A percentile compares a stretch with the other conserved stretches of the same genome.
These are phyloP conservation scores for Tapera naevia DNA, from an alignment of 2,797 vertebrate species.

Conservation along the genomic window DNA sequence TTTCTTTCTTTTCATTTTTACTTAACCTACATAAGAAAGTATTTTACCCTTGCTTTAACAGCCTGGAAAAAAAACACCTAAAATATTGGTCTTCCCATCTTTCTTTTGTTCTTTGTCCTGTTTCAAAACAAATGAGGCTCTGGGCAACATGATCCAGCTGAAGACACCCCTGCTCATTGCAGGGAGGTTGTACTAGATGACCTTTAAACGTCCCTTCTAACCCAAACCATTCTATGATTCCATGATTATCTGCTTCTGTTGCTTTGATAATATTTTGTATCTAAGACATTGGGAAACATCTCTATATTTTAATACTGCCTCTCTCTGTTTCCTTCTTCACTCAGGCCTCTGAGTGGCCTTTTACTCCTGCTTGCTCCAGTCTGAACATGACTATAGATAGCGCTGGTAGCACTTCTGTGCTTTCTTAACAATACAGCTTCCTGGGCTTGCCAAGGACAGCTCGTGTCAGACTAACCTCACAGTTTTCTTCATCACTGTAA, in stretches of 20 bases:
- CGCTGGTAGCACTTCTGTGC: neutral
- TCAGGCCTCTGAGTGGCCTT: conserved; percentile 25
- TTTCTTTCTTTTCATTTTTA: neutral
- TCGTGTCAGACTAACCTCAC: neutral
- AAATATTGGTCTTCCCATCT: neutral
- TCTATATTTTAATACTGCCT: neutral
- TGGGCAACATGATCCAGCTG: too few species aligned
- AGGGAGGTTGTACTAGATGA: too few species aligned
- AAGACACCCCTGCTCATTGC: too few species aligned
- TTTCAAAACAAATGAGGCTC: neutral
- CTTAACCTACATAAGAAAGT: neutral
- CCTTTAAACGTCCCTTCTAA: too few species aligned
- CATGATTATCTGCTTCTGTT: neutral
- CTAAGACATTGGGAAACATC: neutral
- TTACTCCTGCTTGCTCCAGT: neutral
- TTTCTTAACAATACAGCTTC: neutral
- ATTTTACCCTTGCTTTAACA: neutral
- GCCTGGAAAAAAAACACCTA: neutral
- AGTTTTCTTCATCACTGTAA: neutral
- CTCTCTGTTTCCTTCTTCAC: conserved; percentile 42
- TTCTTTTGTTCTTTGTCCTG: neutral
- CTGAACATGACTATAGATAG: neutral
- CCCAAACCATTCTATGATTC: too few species aligned
- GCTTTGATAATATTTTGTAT: neutral
- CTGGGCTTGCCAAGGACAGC: neutral